Percentiles rank a stretch among this genome's conserved stretches.
These are phyloP conservation scores for Brachionichthys hirsutus DNA, from an alignment of 2,113 vertebrate species.

Conservation along the genomic window DNA sequence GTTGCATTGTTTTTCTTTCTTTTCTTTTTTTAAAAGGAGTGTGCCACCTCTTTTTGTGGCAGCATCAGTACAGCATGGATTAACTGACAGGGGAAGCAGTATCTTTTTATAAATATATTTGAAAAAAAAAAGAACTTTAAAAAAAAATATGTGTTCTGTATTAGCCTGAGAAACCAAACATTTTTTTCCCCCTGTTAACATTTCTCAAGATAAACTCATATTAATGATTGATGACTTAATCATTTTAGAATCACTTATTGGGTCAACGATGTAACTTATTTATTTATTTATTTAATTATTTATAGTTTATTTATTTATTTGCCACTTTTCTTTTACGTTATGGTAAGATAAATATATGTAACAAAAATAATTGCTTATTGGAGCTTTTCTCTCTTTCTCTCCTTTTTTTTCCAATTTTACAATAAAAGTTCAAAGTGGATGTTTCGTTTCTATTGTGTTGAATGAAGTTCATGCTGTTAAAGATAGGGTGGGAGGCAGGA, in stretches of 20 bases:
- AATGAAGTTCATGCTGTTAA: background rate
- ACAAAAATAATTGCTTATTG: constrained; percentile 80
- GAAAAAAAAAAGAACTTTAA: constrained; percentile 27
- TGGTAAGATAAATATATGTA: constrained; percentile 79
- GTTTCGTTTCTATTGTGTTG: constrained; percentile 47
- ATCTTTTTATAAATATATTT: constrained; percentile 68
- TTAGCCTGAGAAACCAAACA: constrained; percentile 81
- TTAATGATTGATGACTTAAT: constrained; percentile 75
- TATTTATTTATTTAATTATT: constrained; percentile 40
- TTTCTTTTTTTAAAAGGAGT: constrained; percentile 47
- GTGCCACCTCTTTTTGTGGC: constrained; percentile 70
- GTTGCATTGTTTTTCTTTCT: constrained; percentile 45
- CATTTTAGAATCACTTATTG: constrained; percentile 73
- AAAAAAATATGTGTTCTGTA: constrained; percentile 70
- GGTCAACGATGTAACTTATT: constrained; percentile 65
- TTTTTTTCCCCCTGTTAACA: constrained; percentile 75
- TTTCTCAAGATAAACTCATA: constrained; percentile 78
- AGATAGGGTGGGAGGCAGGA: background rate
- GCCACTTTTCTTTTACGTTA: constrained; percentile 61
- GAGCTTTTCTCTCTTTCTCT: constrained; percentile 83
- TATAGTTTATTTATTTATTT: constrained; percentile 49
- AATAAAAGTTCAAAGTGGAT: constrained; percentile 82
- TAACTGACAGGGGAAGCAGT: constrained; percentile 74
- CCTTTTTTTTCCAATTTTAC: constrained; percentile 86
- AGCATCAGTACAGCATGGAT: constrained; percentile 75